Evolutionary conservation across 2,888 invertebrate species (phyloP), one percentile per base, ranked within the genome.

Genomic region (Lasioglossum oenotherae): DNA sequence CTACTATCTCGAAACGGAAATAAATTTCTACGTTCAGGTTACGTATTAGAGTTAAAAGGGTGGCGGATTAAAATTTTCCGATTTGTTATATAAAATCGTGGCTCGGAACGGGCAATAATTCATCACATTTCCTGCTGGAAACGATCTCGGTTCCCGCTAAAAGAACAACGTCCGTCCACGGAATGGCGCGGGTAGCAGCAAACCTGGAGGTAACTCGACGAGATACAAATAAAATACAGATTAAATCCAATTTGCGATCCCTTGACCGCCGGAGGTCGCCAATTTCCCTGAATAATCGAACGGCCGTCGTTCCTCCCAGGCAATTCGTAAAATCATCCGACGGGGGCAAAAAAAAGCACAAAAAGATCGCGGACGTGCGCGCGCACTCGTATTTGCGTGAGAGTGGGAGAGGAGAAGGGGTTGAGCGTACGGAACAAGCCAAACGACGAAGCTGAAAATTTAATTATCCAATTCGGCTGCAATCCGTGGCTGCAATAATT

Each of bases 381-480:
- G 38, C 6, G 57, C 57, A n/a, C 57, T 57, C 12, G n/a, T 12
- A n/a, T 57, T n/a, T 23, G 57, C n/a, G 57, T 4, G 57, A n/a
- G n/a, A 57, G 57, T 4, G n/a, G 57, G n/a, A 3, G 53, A n/a
- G 57, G 12, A 12, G 23, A 12, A 38, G 38, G 19, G 38, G 41
- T 64, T 16, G n/a, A 78, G 16, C 23, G 46, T 31, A 44, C 19
- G 23, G 46, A 60, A 64, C 82, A 76, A 86, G 80, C 73, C 77
- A 80, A 79, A 81, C 81, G 87, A 84, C 85, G 82, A 79, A 84
- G 85, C 88, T 90, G 91, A 87, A 92, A 92, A 92, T 92, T 92
- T 92, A 92, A 92, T 92, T 92, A 92, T 91, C 91, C 90, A 86
- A 91, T 91, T 88, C 90, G 88, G 82, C 87, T 91, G 89, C 91